Base-by-base conservation (phyloP, 64 coral and sea anemone species). In the Cladopsammia gracilis region DNA sequence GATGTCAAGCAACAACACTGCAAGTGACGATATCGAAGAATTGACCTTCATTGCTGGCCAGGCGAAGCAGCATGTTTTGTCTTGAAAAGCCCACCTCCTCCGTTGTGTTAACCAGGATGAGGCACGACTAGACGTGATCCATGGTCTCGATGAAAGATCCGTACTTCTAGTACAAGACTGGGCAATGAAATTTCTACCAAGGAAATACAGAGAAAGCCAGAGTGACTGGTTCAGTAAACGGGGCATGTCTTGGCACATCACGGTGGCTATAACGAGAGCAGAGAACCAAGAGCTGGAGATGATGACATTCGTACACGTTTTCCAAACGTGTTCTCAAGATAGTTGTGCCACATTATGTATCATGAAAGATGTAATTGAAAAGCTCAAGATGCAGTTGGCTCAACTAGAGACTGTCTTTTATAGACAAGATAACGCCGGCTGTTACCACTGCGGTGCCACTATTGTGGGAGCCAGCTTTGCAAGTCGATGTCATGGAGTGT, bases 81-180 rank as follows among this genome's bases (percentile, higher is more conserved):
- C 73, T 43, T 80, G 67, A 4, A 23, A 75, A 46, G 76, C 76
- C 3, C 49, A 79, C 48, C 46, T 23, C 11, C 76, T 79, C 48
- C 76, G 76, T 25, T 79, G 48, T 54, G 51, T 79, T 4, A 79
- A 79, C 23, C 76, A 79, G 57, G 76, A 79, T 82, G 46, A 82
- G 14, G 56, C 78, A n/a, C 47, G 78, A 82, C 50, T 82, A 59
- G 78, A 82, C n/a, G 45, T 82, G 3, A 42, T 59, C 23, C 26
- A 82, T 34, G 60, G 34, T 25, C 56, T 82, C 10, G 52, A 60
- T 56, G 51, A 53, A 53, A 53, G 9, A 5, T 53, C 51, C 51
- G 51, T 53, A 53, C 51, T 53, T 9, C 51, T 53, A 9, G 51
- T 53, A 5, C 51, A 53, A 9, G 51, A 53, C 51, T 53, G 51